Conservation (phyloP, 2,888 invertebrate genomes). For the Cenopis cana region DNA sequence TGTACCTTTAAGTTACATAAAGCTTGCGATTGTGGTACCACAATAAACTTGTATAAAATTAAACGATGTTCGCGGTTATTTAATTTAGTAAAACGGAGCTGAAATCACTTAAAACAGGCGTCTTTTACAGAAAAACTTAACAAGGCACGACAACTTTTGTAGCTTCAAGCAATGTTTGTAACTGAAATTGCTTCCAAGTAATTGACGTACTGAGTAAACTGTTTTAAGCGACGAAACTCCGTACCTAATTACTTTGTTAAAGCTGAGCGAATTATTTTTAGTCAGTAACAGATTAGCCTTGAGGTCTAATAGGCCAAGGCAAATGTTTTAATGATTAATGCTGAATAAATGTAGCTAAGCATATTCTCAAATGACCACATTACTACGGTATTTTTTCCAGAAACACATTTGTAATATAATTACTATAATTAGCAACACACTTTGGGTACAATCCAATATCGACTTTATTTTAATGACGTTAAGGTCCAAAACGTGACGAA, state of each 20-base stretch:
- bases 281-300: background rate
- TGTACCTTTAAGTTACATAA: background rate
- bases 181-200: slow-evolving; percentile 1
- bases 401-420: background rate
- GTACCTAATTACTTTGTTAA: background rate
- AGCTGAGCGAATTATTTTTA: slow-evolving; percentile 20
- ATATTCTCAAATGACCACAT: background rate
- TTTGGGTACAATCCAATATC: no score
- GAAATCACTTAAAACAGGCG: slow-evolving; percentile 23
- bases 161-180: slow-evolving; percentile 7
- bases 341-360: background rate
- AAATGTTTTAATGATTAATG: background rate
- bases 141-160: slow-evolving; percentile 2
- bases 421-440: no score
- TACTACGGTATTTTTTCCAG: background rate
- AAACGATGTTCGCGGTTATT: slow-evolving; percentile 7
- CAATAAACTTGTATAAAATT: slow-evolving; percentile 49
- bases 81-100: background rate
- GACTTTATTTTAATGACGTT: no score
- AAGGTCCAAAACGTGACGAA: no score
- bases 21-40: slow-evolving; percentile 68
- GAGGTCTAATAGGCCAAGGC: background rate
- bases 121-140: slow-evolving; percentile 7
- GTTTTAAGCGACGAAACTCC: slow-evolving; percentile 12
- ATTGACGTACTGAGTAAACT: slow-evolving; percentile 2